These are phyloP conservation scores for Eurois occulta DNA, from an alignment of 2,888 invertebrate species.

Conservation along the genomic window DNA sequence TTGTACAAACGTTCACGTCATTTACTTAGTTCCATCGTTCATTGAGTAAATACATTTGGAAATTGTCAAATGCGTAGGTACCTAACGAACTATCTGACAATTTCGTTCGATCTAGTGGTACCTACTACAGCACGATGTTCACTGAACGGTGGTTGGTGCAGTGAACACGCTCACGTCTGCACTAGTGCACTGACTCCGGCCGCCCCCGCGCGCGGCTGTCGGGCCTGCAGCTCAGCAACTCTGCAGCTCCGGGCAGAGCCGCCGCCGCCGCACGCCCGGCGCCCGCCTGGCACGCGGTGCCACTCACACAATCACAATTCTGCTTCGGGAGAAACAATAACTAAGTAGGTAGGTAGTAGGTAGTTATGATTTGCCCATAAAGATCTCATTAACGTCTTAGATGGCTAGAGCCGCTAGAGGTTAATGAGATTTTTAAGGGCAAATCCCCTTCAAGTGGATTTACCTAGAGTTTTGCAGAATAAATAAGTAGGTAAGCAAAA, in stretches of 20 bases:
- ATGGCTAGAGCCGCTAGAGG: background rate
- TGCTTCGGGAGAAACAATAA: background rate
- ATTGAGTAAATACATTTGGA: background rate
- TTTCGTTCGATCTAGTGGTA: background rate
- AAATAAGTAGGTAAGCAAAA: background rate
- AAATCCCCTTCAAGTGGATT: background rate
- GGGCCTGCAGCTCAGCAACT: background rate
- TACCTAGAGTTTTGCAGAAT: background rate
- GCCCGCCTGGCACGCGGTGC: background rate
- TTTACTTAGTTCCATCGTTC: background rate
- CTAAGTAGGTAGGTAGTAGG: too few species aligned
- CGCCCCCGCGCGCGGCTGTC: background rate
- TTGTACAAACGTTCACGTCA: conserved; percentile 6
- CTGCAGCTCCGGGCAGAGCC: background rate
- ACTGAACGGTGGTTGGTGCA: background rate
- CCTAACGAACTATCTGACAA: background rate
- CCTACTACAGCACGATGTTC: background rate
- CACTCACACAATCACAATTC: background rate
- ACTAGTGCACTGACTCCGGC: background rate
- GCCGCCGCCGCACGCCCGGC: background rate
- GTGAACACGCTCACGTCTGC: background rate
- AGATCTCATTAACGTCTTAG: background rate
- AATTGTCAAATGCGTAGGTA: background rate
- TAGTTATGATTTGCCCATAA: background rate
- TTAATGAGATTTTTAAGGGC: background rate